Evolutionary conservation across 2,888 invertebrate species (phyloP).

Genomic region (Muschampia staudingeri): DNA sequence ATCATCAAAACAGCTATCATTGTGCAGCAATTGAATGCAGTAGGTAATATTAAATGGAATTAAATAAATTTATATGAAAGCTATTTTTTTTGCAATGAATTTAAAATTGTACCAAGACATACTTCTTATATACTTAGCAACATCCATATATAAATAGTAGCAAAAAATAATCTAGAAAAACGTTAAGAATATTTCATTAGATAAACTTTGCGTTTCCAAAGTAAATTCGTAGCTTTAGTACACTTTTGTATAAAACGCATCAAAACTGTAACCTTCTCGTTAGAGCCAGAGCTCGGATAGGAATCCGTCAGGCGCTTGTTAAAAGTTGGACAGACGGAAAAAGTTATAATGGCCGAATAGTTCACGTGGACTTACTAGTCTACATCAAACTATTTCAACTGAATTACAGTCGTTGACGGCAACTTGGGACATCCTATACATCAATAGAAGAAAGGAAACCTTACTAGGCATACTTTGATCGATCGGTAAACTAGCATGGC

Average conservation of each 20-base stretch:
- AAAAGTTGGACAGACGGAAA: slow-evolving; percentile 76
- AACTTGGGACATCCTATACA: not conserved
- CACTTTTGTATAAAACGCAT: slow-evolving; percentile 19
- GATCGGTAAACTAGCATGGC: too few species aligned
- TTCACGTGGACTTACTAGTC: slow-evolving; percentile 40
- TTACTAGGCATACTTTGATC: too few species aligned
- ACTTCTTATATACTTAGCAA: too few species aligned
- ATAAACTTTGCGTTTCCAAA: not conserved
- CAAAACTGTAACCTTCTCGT: slow-evolving; percentile 36
- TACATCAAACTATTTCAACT: not conserved
- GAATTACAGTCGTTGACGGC: not conserved
- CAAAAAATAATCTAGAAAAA: not conserved
- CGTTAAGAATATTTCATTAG: not conserved
- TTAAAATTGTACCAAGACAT: too few species aligned
- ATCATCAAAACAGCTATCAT: too few species aligned
- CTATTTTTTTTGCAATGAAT: too few species aligned
- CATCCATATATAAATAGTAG: too few species aligned
- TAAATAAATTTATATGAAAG: too few species aligned
- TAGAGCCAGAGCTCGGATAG: slow-evolving; percentile 32
- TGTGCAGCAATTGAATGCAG: too few species aligned
- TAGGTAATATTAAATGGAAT: too few species aligned
- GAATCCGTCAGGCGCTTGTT: slow-evolving; percentile 72
- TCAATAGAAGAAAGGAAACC: not conserved
- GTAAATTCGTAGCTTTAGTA: not conserved
- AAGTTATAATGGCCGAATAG: slow-evolving; percentile 77